A percentile compares a stretch with the other conserved stretches of the same genome.
Evolutionary conservation across 2,888 invertebrate genomes (phyloP).

Genomic region (Drosophila peninsularis): DNA sequence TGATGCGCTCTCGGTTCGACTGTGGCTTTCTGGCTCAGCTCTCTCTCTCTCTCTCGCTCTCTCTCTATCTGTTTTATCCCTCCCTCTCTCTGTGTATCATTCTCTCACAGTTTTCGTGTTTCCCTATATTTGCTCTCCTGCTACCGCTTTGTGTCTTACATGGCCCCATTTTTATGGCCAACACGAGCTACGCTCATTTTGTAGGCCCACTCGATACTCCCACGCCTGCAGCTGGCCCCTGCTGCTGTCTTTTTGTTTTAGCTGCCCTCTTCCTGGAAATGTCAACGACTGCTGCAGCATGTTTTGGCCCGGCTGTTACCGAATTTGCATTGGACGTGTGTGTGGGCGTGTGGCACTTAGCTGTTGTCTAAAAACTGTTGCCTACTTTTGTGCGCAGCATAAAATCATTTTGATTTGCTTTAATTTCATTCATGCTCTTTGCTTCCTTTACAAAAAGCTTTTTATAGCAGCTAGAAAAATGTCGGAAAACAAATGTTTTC

Average conservation of each 20-base stretch:
- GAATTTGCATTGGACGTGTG: constrained; percentile 34
- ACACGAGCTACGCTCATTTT: constrained; percentile 69
- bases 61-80: neutral
- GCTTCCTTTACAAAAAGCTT: constrained; percentile 19
- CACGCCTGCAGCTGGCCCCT: constrained; percentile 35
- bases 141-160: constrained; percentile 23
- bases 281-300: constrained; percentile 57
- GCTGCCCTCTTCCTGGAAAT: constrained; percentile 32
- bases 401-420: constrained; percentile 19
- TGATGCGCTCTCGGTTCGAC: constrained; percentile 29
- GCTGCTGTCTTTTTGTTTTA: constrained; percentile 28
- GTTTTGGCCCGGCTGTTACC: constrained; percentile 31
- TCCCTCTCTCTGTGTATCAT: neutral
- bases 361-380: constrained; percentile 32
- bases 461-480: constrained; percentile 23
- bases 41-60: neutral
- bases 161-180: constrained; percentile 67
- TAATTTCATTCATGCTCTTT: constrained; percentile 27
- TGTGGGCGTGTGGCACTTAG: constrained; percentile 4
- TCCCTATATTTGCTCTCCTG: constrained; percentile 21
- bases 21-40: constrained; percentile 18
- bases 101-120: constrained; percentile 1
- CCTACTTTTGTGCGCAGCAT: constrained; percentile 46
- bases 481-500: constrained; percentile 9
- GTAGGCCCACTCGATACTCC: constrained; percentile 39